Conservation (phyloP, 2,797 vertebrate species). For the Hafferia zeledoni region DNA sequence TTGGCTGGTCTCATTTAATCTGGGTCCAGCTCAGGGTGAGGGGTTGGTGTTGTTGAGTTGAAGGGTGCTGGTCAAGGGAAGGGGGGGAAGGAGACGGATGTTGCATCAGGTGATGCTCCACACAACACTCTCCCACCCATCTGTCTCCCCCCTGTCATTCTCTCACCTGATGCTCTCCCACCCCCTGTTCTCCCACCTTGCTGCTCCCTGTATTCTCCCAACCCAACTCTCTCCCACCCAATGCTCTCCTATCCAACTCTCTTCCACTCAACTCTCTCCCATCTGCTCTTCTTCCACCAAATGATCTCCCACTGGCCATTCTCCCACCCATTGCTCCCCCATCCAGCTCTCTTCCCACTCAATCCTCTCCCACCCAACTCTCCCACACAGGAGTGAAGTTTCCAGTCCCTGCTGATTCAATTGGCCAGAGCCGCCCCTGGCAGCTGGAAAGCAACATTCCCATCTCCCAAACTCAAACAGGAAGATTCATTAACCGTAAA, state of each 20-base stretch:
- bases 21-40: accelerated
- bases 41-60: accelerated
- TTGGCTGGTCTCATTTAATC: not conserved
- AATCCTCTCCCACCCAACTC: not conserved
- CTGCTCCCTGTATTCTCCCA: not conserved
- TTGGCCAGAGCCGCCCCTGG: not conserved
- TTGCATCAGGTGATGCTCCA: not conserved
- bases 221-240: not conserved
- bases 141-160: not conserved
- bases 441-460: constrained; percentile 60
- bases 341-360: not conserved
- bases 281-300: not conserved
- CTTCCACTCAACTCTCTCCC: not conserved
- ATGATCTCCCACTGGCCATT: not conserved
- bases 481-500: constrained; percentile 79
- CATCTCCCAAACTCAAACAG: constrained; percentile 71
- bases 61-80: not conserved
- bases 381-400: not conserved
- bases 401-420: not conserved
- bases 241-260: not conserved
- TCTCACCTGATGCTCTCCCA: not conserved
- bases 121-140: accelerated
- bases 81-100: not conserved
- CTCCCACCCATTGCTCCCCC: not conserved
- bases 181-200: not conserved